Evolutionary conservation across 2,797 vertebrate species (phyloP), one percentile per base, ranked within the genome.

Genomic region (Cyclopterus lumpus): DNA sequence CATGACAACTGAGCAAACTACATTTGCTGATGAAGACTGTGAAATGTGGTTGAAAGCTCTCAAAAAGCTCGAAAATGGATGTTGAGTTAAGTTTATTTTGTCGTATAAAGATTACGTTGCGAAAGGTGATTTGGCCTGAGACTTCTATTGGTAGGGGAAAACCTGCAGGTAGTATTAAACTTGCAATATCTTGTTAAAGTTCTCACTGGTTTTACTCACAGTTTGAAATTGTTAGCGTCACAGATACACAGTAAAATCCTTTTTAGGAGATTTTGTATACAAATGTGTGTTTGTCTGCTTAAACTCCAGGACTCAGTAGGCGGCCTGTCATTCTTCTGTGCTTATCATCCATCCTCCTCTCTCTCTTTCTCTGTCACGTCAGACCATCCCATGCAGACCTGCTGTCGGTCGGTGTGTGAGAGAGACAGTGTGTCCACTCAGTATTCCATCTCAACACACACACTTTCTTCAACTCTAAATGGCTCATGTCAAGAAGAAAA

Each of bases 301-400:
- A 1, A 32, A 15, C 59, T 46, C 14, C 32, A 42, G 54, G 71
- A 49, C 53, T 57, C 30, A 3, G 64, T 2, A 6, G 30, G 48
- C 11, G 1, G 48, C 53, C 78, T 26, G 40, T 79, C 54, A 22
- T 32, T 73, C 77, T 73, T 80, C 74, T 73, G 14, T 67, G 61
- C 1, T 59, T 68, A 16, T 72, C 58, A 76, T 20, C 59, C 11
- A 7, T 54, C 34, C 40, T 26, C 49, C 40, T 16, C 48, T 48
- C 26, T 49, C 22, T 36, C 46, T 46, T 5, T 40, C 55, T 53
- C 69, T 46, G 30, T 71, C 73, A 66, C 11, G 70, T 4, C 70
- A 67, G 14, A 51, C 40, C 4, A 16, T 74, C 78, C 66, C 62
- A 34, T 30, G 28, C 66, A 80, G 30, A 63, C 64, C 28, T 53